Percentiles rank a stretch among this genome's conserved stretches.
phyloP scores from a whole-genome alignment of 2,888 invertebrate genomes.

The Melipona beecheii region DNA sequence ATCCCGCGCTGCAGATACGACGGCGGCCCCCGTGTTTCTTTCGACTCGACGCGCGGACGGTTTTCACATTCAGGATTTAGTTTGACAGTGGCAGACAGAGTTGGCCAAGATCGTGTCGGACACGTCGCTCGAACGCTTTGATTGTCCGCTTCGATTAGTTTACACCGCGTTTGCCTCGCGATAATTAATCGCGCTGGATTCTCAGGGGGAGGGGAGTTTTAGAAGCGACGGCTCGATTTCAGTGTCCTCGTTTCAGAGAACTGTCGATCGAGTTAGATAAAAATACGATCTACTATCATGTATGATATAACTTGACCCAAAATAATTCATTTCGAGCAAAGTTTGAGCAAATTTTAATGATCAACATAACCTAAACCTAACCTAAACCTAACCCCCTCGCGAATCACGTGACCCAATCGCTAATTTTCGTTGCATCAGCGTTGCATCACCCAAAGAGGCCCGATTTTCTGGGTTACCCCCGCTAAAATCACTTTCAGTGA shows the following conservation, averaged over 20 bases:
- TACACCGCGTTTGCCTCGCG: background rate
- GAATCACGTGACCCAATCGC: no score
- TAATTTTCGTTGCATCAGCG: no score
- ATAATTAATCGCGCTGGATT: slow-evolving; percentile 32
- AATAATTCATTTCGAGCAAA: no score
- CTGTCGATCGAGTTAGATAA: background rate
- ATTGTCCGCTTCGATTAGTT: slow-evolving; percentile 26
- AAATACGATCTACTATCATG: no score
- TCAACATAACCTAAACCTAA: no score
- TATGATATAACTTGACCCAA: no score
- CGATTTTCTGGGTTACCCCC: no score
- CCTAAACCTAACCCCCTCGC: no score
- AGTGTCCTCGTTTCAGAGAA: no score
- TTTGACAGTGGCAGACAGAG: slow-evolving; percentile 33
- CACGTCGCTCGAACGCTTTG: slow-evolving; percentile 36
- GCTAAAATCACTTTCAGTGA: no score
- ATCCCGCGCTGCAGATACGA: slow-evolving; percentile 42
- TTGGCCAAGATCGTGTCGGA: slow-evolving; percentile 30
- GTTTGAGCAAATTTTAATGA: no score
- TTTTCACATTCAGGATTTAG: slow-evolving; percentile 38
- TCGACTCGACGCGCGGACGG: slow-evolving; percentile 33
- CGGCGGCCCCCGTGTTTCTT: slow-evolving; percentile 26
- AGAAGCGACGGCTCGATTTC: background rate
- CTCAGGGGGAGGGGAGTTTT: background rate
- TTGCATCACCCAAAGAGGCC: no score